Evolutionary conservation across 2,888 invertebrate species (phyloP), one percentile per base, ranked within the genome.

Genomic region (Antheraea assamensis): DNA sequence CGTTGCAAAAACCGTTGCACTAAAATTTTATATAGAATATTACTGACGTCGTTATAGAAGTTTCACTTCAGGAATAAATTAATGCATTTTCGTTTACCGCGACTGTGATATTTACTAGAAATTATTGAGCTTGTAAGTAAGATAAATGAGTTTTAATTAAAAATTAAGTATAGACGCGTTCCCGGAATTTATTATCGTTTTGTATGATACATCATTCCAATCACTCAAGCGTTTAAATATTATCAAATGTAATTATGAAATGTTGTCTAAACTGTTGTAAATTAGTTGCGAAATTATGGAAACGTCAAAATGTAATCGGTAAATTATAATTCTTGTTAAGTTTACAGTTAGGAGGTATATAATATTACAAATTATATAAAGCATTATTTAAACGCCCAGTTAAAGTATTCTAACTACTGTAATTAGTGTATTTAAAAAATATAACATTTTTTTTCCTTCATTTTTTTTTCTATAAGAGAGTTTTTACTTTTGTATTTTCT

Each of bases 91-190:
- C 92, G 85, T 91, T 90, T 92, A 91, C 88, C 84, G 85, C 85
- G 85, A 89, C 93, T 93, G 93, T 94, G 93, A 94, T 94, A 93
- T 88, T 81, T 83, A 83, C 80, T 89, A 90, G 87, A 88, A 89
- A 86, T 86, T 88, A 86, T 86, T 80, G 84, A 87, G 85, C 85
- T 86, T 88, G 84, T 88, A 89, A 86, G 71, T 4, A n/a, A 55
- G 55, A 47, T 27, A 19, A 21, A 61, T 58, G 71, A 10, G 64
- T 47, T 64, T 61, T 71, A n/a, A 64, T 52, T 35, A 21, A 61
- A 35, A 71, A 73, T 27, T 19, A 66, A 30, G 61, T 17, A 17
- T 64, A 64, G 61, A 64, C 61, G 5, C 27, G 61, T 61, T 61
- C 17, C 27, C 17, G 27, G 30, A 64, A 3, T 30, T 64, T 30